Base-by-base conservation (phyloP, 2,888 invertebrate genomes). In the Heliconius cydno region DNA sequence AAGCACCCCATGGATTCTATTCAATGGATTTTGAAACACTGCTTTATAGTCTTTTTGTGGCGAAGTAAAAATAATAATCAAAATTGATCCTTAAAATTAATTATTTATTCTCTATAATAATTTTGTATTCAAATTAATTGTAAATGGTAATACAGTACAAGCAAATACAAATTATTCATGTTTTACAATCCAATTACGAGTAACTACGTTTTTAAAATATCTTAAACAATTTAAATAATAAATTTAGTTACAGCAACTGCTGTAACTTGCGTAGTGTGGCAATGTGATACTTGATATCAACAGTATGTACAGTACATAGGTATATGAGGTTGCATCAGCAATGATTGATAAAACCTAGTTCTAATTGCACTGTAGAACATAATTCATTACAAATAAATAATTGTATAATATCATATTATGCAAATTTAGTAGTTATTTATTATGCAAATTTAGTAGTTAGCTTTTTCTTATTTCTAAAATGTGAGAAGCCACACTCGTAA, bases 1-100 rank as follows among this genome's bases (percentile, higher is more conserved):
- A 76, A 66, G 66, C 65, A 76, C 76, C 76, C 76, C 34, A 67
- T 67, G 76, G n/a, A 75, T 63, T 28, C 75, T 10, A 75, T 65
- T 75, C 38, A 75, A 75, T 75, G 28, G 63, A 41, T 65, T 75
- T 75, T 75, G 65, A 65, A 75, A 75, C 75, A 65, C 12, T 66
- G 34, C 63, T 75, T 65, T 75, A 75, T 76, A 38, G 38, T 41
- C n/a, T 57, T 70, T 57, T 25, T 70, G 38, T 9, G 67, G 67
- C 30, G 19, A 30, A 22, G 46, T 67, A 68, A 77, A 60, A 57
- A 67, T 67, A 67, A 67, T 25, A 67, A 30, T n/a, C 9, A n/a
- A 34, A 73, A 57, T 73, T 34, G n/a, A 34, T 34, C 15, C 19
- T 67, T 19, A 38, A 38, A 67, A 74, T 30, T 65, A 67, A 66